Base-by-base conservation (phyloP, 2,113 vertebrate genomes). In the Nymphicus hollandicus region DNA sequence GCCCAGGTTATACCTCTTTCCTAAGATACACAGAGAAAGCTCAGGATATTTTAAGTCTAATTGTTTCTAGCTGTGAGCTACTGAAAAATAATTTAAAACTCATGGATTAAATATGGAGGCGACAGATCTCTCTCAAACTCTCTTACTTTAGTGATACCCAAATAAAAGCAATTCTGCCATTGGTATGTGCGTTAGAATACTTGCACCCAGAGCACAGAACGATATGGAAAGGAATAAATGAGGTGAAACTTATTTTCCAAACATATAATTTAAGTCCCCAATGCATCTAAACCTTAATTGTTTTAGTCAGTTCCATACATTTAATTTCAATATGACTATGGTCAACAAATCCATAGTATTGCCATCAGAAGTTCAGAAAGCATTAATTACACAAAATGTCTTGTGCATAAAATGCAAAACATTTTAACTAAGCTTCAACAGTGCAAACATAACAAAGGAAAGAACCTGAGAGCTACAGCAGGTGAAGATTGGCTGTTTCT, bases 51-150 rank as follows among this genome's bases (percentile, higher is more conserved):
- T 60, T 69, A 79, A 53, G 60, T 11, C 6, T 93, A 96, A 93
- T 81, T 91, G 50, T 93, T 96, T 95, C 81, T 94, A 74, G 37
- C n/a, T 83, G 28, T 74, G 27, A 96, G 93, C 92, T 92, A 92
- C 29, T 81, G 89, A 86, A 87, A 95, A 95, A 94, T 88, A 89
- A 61, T 71, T 93, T 86, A 11, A 89, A 95, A 81, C 84, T 60
- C 87, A 65, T 88, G 27, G 55, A 91, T 88, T 86, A 81, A 91
- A 68, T 37, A 46, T 80, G 70, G 28, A 86, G 91, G n/a, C 4
- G 72, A 43, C 37, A 91, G 25, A 35, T 80, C 50, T 76, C 64
- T 84, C 35, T 88, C 37, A 88, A 92, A 86, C 35, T 2, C 41
- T 84, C 17, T n/a, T 77, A 81, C 11, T 79, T 25, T 47, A 66